A percentile compares a stretch with the other conserved stretches of the same genome.
Conservation (phyloP, 2,888 invertebrate species). For the Lasioglossum morio region DNA sequence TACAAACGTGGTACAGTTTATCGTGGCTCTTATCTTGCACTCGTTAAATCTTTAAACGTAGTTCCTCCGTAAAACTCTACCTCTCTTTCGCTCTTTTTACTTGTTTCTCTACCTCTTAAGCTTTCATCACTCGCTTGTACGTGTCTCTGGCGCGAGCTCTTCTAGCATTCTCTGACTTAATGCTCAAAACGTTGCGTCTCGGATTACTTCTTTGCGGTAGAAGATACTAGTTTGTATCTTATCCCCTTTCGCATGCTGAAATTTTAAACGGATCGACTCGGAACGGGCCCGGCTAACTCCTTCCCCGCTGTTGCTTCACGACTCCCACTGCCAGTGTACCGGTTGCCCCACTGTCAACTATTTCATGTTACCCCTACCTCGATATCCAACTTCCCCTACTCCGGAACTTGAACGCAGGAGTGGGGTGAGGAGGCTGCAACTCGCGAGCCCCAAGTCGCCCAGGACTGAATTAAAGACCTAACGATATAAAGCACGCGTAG, state of each 20-base stretch:
- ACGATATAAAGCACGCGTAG: neutral
- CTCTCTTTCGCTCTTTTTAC: conserved; percentile 44
- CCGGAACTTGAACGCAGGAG: too few relatives aligned
- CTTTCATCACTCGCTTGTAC: neutral
- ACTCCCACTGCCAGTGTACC: too few relatives aligned
- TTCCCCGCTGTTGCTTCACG: too few relatives aligned
- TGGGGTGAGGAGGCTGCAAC: too few relatives aligned
- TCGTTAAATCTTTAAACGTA: conserved; percentile 3
- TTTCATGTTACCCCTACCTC: too few relatives aligned
- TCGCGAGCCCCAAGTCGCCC: too few relatives aligned
- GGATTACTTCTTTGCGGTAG: neutral
- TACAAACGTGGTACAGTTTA: conserved; percentile 27
- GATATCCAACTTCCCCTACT: too few relatives aligned
- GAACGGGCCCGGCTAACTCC: too few relatives aligned
- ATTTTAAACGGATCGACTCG: neutral
- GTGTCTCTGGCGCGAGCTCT: neutral
- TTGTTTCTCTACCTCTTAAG: conserved; percentile 40
- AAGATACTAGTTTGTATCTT: neutral
- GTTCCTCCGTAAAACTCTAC: conserved; percentile 59
- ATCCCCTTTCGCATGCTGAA: neutral
- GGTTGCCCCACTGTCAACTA: too few relatives aligned
- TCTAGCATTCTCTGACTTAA: neutral
- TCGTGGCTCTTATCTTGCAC: neutral
- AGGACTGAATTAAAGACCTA: neutral
- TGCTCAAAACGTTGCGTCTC: conserved; percentile 1